Base-by-base conservation (phyloP, 2,797 vertebrate genomes). In the Hemibagrus guttatus region DNA sequence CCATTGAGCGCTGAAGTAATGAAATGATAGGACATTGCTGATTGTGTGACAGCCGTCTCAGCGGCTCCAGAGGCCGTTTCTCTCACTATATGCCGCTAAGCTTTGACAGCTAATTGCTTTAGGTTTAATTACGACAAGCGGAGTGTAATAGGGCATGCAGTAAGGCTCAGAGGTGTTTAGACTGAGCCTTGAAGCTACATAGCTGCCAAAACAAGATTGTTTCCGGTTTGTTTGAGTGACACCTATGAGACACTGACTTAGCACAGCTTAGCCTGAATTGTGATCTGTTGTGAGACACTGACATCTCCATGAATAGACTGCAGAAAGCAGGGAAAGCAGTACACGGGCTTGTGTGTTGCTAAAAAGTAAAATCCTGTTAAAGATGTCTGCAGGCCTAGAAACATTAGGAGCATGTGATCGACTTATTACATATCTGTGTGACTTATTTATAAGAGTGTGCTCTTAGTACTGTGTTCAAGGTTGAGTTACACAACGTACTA, bases 81-180 rank as follows among this genome's bases (percentile, higher is more conserved):
- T 95, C 93, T 94, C 94, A 93, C 92, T 91, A 92, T 93, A 93
- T 92, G 93, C 95, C 92, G 92, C 95, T 91, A 92, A 91, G 93
- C 93, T 95, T 94, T 94, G 95, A 95, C 96, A 96, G 95, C 93
- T 95, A 96, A 96, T 95, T 96, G 95, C 96, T 95, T 96, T 92
- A 93, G 91, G 91, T 95, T 96, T 97, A 97, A 97, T 97, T 97
- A 96, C 95, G 96, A 96, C 96, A 96, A 96, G 96, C 95, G 92
- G 94, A 93, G 95, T 75, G 94, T 96, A 97, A 96, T 96, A 93
- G 94, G 94, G 94, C 95, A 90, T 96, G 94, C 95, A 94, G 93
- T 84, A 94, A 91, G 85, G 94, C 94, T 93, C 93, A 90, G 91
- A 89, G 92, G 91, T 86, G 92, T 91, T 75, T 90, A 90, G 88